Base-by-base conservation (phyloP, 2,113 vertebrate species). In the Hyla sarda region DNA sequence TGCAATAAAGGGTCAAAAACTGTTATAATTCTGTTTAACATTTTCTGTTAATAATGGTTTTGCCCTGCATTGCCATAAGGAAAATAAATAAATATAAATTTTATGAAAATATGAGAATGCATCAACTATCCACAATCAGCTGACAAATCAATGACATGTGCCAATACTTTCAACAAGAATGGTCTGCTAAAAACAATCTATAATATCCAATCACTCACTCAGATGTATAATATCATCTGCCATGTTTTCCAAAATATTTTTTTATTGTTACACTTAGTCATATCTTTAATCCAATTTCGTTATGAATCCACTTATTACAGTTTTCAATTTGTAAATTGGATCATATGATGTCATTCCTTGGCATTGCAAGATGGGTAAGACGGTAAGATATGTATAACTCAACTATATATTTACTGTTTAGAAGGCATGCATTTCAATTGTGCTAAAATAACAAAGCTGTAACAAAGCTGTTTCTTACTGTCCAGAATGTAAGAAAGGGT, bases 281-380 rank as follows among this genome's bases (percentile, higher is more conserved):
- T 74, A 56, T 21, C 45, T 13, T 58, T 37, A 56, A 56, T 56
- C 19, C 54, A 7, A 78, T 78, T 78, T 34, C 17, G 19, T 30
- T 78, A 78, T 21, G 5, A 34, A 34, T 1, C 3, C 19, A 54
- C 10, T 77, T 11, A 52, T 77, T 34, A 52, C 28, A 54, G 16
- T 34, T 32, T 54, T 54, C 75, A 56, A 78, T 78, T 78, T 58
- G 17, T 11, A 56, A 56, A 78, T 56, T 78, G 50, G 50, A 78
- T 21, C 17, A 34, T 8, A 54, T 77, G 75, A 56, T 37, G 52
- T 78, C 75, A 78, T 58, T 28, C 34, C 14, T 6, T 25, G 48
- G 9, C 54, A 77, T 23, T 13, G 30, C 12, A 50, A 25, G 3
- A 71, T 37, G 17, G 30, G 34, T n/a, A n/a, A n/a, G n/a, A n/a